phyloP scores from a whole-genome alignment of 2,888 invertebrate genomes.

The Morpho achilles region DNA sequence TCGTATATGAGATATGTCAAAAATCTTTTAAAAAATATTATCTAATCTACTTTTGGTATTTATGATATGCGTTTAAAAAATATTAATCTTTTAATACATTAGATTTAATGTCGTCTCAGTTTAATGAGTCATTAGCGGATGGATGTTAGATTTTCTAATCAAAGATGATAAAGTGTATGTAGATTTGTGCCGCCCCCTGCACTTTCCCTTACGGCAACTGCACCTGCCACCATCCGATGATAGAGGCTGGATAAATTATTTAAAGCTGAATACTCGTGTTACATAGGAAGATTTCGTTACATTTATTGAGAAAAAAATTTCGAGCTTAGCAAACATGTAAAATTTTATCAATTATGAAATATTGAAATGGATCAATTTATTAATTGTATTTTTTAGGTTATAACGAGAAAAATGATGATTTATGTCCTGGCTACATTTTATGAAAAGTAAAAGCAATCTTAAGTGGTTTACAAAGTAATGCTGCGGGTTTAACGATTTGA shows the following conservation, averaged over 20 bases:
- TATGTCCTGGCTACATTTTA: too few species aligned
- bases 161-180: conserved; percentile 72
- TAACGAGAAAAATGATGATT: too few species aligned
- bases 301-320: too few species aligned
- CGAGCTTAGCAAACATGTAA: too few species aligned
- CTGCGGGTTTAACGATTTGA: too few species aligned
- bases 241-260: conserved; percentile 33
- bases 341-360: too few species aligned
- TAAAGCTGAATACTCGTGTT: conserved; percentile 37
- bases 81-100: conserved; percentile 21
- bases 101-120: conserved; percentile 33
- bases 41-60: conserved; percentile 15
- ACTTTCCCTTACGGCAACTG: conserved; percentile 60
- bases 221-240: conserved; percentile 41
- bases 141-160: conserved; percentile 71
- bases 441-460: too few species aligned
- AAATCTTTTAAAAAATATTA: not conserved
- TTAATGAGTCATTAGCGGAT: conserved; percentile 56
- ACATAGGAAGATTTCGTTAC: not conserved
- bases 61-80: conserved; percentile 33
- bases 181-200: conserved; percentile 63
- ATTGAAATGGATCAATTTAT: too few species aligned
- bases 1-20: too few species aligned
- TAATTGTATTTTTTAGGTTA: too few species aligned
- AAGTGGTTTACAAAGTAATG: too few species aligned